Evolutionary conservation across 2,888 invertebrate genomes (phyloP).

Genomic region (Nudaria mundana): DNA sequence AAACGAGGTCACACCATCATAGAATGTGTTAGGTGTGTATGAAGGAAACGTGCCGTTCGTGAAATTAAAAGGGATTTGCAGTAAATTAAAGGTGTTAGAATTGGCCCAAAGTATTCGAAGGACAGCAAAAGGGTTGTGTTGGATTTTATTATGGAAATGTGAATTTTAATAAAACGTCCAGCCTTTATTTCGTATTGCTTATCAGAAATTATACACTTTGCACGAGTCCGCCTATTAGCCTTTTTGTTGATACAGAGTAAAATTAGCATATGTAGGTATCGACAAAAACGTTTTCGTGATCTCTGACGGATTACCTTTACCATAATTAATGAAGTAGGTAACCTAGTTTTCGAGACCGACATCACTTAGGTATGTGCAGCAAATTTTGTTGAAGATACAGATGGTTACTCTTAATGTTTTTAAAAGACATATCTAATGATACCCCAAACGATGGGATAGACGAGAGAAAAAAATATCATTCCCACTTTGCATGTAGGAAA

Average conservation of each 20-base stretch:
- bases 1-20: constrained; percentile 46
- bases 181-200: constrained; percentile 28
- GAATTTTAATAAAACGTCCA: constrained; percentile 25
- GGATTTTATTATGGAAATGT: constrained; percentile 32
- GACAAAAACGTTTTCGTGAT: constrained; percentile 18
- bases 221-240: constrained; percentile 22
- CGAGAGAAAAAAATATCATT: too few relatives aligned
- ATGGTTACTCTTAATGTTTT: too few relatives aligned
- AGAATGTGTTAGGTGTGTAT: too few relatives aligned
- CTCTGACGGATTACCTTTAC: constrained; percentile 8
- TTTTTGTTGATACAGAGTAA: constrained; percentile 24
- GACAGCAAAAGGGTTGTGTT: constrained; percentile 21
- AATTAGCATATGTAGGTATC: constrained; percentile 32
- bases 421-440: too few relatives aligned
- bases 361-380: too few relatives aligned
- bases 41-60: constrained; percentile 56
- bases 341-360: too few relatives aligned
- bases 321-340: too few relatives aligned
- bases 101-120: constrained; percentile 37
- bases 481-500: too few relatives aligned
- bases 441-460: too few relatives aligned
- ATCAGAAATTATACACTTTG: constrained; percentile 23
- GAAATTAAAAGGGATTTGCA: constrained; percentile 63
- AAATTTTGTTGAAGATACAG: too few relatives aligned
- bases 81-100: constrained; percentile 66